Percentiles rank a stretch among this genome's conserved stretches.
Evolutionary conservation across 2,888 invertebrate species (phyloP).

Genomic region (Hirtodrosophila trivittata): DNA sequence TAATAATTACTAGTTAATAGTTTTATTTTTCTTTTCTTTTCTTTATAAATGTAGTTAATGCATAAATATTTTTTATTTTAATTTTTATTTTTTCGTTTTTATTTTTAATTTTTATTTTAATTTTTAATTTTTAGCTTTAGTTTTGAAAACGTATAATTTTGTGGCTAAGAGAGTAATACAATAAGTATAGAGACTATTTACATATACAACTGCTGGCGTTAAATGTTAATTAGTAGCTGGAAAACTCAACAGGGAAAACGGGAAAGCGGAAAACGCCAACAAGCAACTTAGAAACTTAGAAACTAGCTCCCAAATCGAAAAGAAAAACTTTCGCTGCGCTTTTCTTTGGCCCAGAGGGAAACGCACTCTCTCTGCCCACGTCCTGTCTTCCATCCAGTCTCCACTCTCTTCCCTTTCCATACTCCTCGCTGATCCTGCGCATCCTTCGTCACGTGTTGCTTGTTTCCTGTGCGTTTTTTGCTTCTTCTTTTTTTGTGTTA

Average conservation of each 20-base stretch:
- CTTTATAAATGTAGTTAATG: conserved; percentile 58
- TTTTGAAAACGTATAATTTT: conserved; percentile 47
- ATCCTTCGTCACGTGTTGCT: conserved; percentile 4
- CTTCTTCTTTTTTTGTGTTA: conserved; percentile 10
- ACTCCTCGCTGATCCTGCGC: conserved; percentile 3
- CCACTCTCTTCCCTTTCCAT: conserved; percentile 5
- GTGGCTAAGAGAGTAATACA: conserved; percentile 25
- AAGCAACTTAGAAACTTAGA: too few relatives aligned
- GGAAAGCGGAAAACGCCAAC: conserved; percentile 11
- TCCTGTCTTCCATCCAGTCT: neutral
- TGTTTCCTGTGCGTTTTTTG: conserved; percentile 6
- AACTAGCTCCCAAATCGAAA: too few relatives aligned
- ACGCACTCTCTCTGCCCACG: too few relatives aligned
- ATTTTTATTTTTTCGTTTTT: conserved; percentile 36
- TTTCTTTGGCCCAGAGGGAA: too few relatives aligned
- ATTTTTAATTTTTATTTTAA: conserved; percentile 16
- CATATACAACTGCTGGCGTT: conserved; percentile 36
- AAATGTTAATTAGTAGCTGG: too few relatives aligned
- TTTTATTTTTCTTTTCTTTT: conserved; percentile 33
- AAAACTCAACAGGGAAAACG: conserved; percentile 2
- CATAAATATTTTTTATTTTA: conserved; percentile 67
- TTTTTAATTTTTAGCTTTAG: conserved; percentile 6
- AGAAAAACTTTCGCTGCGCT: too few relatives aligned
- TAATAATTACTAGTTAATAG: conserved; percentile 79
- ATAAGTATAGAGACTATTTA: conserved; percentile 76